Conservation (phyloP, 2,888 invertebrate genomes). For the Agrilus cyanescens region DNA sequence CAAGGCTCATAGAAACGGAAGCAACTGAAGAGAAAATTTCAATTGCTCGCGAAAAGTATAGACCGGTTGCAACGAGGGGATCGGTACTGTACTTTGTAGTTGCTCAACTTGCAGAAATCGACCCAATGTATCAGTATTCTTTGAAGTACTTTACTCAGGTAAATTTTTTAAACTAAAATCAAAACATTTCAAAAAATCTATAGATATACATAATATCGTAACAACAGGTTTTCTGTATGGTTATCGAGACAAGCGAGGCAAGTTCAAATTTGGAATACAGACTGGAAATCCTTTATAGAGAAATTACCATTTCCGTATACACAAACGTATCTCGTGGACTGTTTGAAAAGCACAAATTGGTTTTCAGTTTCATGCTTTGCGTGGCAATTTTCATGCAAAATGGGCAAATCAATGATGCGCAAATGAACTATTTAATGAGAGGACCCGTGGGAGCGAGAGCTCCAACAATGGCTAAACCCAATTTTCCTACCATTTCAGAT, state of each 20-base stretch:
- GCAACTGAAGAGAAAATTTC: conserved; percentile 80
- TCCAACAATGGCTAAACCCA: conserved; percentile 45
- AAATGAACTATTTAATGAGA: conserved; percentile 71
- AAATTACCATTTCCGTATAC: conserved; percentile 73
- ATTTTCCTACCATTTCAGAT: conserved; percentile 47
- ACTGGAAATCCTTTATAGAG: conserved; percentile 55
- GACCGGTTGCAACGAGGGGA: conserved; percentile 75
- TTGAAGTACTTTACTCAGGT: conserved; percentile 76
- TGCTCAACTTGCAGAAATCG: conserved; percentile 76
- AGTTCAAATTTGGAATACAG: conserved; percentile 52
- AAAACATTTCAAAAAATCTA: conserved; percentile 20
- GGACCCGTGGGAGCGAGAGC: conserved; percentile 52
- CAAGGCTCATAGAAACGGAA: conserved; percentile 76
- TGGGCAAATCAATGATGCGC: conserved; percentile 43
- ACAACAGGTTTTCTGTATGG: conserved; percentile 62
- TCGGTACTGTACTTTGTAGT: conserved; percentile 87
- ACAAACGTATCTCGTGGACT: conserved; percentile 81
- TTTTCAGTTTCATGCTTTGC: conserved; percentile 77
- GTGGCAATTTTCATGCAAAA: conserved; percentile 60
- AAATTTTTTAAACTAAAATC: conserved; percentile 10
- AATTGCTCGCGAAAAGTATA: conserved; percentile 74
- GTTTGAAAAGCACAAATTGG: conserved; percentile 82
- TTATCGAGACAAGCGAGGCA: conserved; percentile 66
- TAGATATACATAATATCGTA: conserved; percentile 20
- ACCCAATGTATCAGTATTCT: conserved; percentile 95